Evolutionary conservation across 2,888 invertebrate species (phyloP), one percentile per base, ranked within the genome.

Genomic region (Ormyrus thymus): DNA sequence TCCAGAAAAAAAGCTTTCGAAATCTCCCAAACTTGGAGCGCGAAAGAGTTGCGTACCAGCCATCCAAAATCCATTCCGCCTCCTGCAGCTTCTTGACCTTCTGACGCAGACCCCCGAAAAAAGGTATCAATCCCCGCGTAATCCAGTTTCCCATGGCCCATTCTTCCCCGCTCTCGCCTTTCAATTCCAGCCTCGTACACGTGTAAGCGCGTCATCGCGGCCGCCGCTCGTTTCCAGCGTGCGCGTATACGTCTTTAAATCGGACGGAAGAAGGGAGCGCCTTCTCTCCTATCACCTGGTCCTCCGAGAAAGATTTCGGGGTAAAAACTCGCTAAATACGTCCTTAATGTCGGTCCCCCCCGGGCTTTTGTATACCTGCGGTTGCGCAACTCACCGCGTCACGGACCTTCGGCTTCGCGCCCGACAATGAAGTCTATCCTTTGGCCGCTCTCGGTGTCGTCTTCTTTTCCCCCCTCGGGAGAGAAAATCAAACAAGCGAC

Each of bases 261-360:
- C 59, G 7, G n/a, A 6, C 45, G 5, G 15, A 6, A 46, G 58
- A 72, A 72, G 43, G 62, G 68, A 62, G 55, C 72, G 66, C n/a
- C 65, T 68, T 29, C 29, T 29, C 29, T 29, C 29, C 43, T 66
- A 61, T 80, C 79, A 80, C 72, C 76, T 76, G 79, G 79, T 56
- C 13, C 11, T n/a, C 8, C 7, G n/a, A 58, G 78, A 72, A 43
- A 66, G 29, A 10, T 80, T 80, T 77, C 80, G 76, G 62, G 75
- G 74, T 69, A 78, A 83, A 83, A 85, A 85, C 81, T 84, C 80
- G 85, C 86, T 87, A 87, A 88, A 88, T 86, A 86, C 85, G 81
- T 84, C 82, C 83, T 86, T 87, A 87, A 88, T 85, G 83, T 82
- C 82, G 80, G 80, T 51, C 56, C 73, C 76, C 56, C 29, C 8